A percentile compares a stretch with the other conserved stretches of the same genome.
Conservation (phyloP, 2,113 vertebrate genomes). For the Stegastes partitus region DNA sequence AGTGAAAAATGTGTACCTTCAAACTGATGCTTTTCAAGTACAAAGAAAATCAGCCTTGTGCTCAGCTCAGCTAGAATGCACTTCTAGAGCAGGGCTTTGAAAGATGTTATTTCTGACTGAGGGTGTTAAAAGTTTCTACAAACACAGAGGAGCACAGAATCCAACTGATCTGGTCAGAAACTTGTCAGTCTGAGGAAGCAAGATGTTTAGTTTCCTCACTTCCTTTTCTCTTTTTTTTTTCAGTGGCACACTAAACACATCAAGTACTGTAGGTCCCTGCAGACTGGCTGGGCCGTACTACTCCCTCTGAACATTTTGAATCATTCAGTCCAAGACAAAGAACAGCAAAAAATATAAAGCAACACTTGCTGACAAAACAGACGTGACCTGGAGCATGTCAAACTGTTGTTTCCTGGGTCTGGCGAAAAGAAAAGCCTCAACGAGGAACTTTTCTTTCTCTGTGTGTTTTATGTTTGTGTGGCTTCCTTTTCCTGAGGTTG, state of each 20-base stretch:
- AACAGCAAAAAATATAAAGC: slow-evolving; percentile 40
- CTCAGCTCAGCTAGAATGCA: background rate
- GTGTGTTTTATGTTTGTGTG: slow-evolving; percentile 45
- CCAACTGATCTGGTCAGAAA: slow-evolving; percentile 21
- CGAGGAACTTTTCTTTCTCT: slow-evolving; percentile 31
- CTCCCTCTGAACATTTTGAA: slow-evolving; percentile 44
- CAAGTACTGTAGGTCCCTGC: background rate
- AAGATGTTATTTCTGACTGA: background rate
- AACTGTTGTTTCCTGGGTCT: slow-evolving; percentile 57
- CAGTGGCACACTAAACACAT: background rate
- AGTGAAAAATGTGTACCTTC: background rate
- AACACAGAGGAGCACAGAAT: background rate
- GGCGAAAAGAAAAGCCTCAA: slow-evolving; percentile 24
- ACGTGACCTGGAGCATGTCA: slow-evolving; percentile 54
- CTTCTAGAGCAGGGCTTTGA: background rate
- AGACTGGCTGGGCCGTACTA: slow-evolving; percentile 16
- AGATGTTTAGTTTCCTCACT: slow-evolving; percentile 36
- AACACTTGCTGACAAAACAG: slow-evolving; percentile 40
- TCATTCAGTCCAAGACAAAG: slow-evolving; percentile 31
- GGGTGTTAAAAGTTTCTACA: slow-evolving; percentile 3
- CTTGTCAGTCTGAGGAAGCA: slow-evolving; percentile 4
- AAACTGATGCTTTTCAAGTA: slow-evolving; percentile 6
- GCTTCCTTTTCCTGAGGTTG: slow-evolving; percentile 65
- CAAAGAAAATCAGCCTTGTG: background rate
- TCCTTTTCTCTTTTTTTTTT: slow-evolving; percentile 42